Conservation (phyloP, 2,113 vertebrate species). For the Cettia cetti region DNA sequence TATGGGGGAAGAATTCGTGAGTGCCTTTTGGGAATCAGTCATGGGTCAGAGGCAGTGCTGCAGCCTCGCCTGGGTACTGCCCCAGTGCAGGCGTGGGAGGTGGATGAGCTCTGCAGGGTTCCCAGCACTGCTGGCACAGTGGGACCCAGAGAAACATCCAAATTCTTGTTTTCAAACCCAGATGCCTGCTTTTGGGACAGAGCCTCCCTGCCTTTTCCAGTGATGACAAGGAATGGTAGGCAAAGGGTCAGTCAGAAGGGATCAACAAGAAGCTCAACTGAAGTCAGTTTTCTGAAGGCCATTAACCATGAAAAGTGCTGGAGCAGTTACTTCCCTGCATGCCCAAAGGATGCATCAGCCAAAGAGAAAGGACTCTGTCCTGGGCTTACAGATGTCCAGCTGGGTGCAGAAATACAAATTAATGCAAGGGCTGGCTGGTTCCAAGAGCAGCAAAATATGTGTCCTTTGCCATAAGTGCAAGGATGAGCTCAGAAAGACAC, state of each 20-base stretch:
- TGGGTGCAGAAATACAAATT: not conserved
- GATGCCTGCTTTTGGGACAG: not conserved
- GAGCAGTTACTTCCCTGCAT: not conserved
- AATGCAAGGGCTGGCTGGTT: not conserved
- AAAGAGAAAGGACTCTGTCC: not conserved
- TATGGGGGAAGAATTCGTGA: rapidly evolving
- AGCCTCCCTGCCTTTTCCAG: not conserved
- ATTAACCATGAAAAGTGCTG: not conserved
- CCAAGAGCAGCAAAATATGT: not conserved
- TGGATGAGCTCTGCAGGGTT: not conserved
- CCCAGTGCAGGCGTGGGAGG: rapidly evolving
- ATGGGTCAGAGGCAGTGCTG: not conserved
- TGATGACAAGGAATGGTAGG: not conserved
- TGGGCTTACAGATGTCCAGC: not conserved
- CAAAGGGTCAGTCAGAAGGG: not conserved
- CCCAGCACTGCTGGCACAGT: rapidly evolving
- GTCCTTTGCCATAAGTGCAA: not conserved
- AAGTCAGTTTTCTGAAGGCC: not conserved
- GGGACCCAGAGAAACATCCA: rapidly evolving
- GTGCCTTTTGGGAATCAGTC: not conserved
- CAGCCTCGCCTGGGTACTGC: not conserved
- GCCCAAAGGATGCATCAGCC: not conserved
- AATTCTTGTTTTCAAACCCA: not conserved
- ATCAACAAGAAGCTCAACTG: not conserved
- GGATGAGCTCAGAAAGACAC: not conserved